Evolutionary conservation across 2,797 vertebrate genomes (phyloP).

Genomic region (Xyrichtys novacula): DNA sequence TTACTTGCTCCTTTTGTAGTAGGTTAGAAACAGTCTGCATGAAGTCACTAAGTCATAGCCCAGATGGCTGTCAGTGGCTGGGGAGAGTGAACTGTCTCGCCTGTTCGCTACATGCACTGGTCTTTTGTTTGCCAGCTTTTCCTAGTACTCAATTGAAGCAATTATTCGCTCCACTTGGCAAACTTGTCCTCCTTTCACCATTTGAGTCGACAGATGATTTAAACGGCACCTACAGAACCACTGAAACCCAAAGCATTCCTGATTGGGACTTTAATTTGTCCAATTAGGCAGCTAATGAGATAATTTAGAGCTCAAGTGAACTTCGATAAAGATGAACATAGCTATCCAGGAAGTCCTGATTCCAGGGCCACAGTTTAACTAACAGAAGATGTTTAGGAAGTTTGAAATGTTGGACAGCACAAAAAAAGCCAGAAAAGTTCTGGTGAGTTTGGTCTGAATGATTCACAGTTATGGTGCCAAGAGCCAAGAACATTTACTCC

Average conservation of each 20-base stretch:
- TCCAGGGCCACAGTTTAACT: slow-evolving; percentile 30
- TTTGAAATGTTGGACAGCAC: too few species aligned
- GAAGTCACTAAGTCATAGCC: slow-evolving; percentile 35
- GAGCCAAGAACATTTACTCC: too few species aligned
- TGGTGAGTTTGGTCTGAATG: too few species aligned
- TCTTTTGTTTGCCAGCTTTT: slow-evolving; percentile 77
- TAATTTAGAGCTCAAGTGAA: slow-evolving; percentile 85
- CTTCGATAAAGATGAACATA: slow-evolving; percentile 70
- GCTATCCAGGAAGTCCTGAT: slow-evolving; percentile 46
- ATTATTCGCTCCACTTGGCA: slow-evolving; percentile 84
- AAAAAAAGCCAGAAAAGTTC: too few species aligned
- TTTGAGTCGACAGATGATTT: slow-evolving; percentile 79
- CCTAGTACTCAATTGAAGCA: slow-evolving; percentile 76
- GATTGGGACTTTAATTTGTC: slow-evolving; percentile 80
- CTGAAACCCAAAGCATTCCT: slow-evolving; percentile 76
- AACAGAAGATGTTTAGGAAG: slow-evolving; percentile 24
- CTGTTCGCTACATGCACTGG: slow-evolving; percentile 53
- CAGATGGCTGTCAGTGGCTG: slow-evolving; percentile 29
- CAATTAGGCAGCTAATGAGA: slow-evolving; percentile 85
- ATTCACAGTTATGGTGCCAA: too few species aligned
- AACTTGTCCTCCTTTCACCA: slow-evolving; percentile 81
- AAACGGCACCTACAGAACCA: slow-evolving; percentile 80
- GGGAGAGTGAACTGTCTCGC: slow-evolving; percentile 35
- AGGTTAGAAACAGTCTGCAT: slow-evolving; percentile 12
- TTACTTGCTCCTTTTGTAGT: slow-evolving; percentile 28